Evolutionary conservation across 2,888 invertebrate genomes (phyloP).

Genomic region (Cephonodes hylas): DNA sequence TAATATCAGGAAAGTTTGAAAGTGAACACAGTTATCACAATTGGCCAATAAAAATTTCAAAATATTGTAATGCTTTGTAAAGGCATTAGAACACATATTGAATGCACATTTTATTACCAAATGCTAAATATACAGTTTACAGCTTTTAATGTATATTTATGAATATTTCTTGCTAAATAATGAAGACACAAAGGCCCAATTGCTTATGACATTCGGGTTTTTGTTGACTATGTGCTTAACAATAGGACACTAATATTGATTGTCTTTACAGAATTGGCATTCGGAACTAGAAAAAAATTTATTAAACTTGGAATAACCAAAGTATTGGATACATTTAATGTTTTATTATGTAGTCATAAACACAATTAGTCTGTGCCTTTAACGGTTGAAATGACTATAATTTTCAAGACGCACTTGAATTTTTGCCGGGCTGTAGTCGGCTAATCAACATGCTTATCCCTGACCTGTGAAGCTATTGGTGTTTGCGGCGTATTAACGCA

Average conservation of each 20-base stretch:
- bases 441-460: slow-evolving; percentile 50
- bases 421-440: slow-evolving; percentile 23
- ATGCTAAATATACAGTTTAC: not conserved
- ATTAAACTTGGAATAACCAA: no score
- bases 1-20: not conserved
- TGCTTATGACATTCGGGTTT: not conserved
- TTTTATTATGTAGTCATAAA: slow-evolving; percentile 1
- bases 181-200: not conserved
- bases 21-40: not conserved
- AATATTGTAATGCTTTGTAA: not conserved
- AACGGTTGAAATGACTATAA: not conserved
- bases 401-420: slow-evolving; percentile 44
- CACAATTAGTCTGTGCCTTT: not conserved
- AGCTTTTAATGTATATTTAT: not conserved
- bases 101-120: not conserved
- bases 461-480: slow-evolving; percentile 36
- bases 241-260: not conserved
- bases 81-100: not conserved
- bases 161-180: not conserved
- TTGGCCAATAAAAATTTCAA: not conserved
- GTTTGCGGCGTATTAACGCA: slow-evolving; percentile 81
- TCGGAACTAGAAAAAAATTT: not conserved
- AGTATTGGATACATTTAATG: not conserved
- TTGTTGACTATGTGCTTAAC: not conserved
- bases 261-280: not conserved